A percentile compares a stretch with the other conserved stretches of the same genome.
Evolutionary conservation across 2,113 vertebrate genomes (phyloP).

Genomic region (Megaceryle torquata): DNA sequence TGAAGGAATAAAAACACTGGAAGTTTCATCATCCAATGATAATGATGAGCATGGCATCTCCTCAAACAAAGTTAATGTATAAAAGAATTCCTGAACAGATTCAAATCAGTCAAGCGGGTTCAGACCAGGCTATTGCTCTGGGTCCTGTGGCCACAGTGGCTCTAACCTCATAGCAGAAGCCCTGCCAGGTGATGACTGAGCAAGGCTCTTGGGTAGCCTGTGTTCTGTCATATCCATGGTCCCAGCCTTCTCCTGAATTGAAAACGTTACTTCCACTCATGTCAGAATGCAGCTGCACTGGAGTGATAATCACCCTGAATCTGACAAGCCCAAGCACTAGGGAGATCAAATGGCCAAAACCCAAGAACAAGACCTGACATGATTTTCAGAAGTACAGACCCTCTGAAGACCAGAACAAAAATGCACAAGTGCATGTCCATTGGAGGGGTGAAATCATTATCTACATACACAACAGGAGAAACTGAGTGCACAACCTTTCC

Average conservation of each 20-base stretch:
- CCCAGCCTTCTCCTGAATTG: neutral
- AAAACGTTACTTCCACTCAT: neutral
- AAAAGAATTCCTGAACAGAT: neutral
- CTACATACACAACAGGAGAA: rapidly evolving
- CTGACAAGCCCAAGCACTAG: neutral
- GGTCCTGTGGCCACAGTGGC: neutral
- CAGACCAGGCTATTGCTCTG: neutral
- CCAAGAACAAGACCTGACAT: neutral
- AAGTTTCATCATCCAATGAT: neutral
- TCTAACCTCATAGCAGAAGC: neutral
- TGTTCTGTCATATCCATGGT: neutral
- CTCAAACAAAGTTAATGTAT: neutral
- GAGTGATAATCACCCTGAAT: neutral
- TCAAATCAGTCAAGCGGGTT: neutral
- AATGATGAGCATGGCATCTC: rapidly evolving
- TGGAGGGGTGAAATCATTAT: neutral
- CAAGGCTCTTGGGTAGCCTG: rapidly evolving
- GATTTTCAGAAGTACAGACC: neutral
- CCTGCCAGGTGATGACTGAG: neutral
- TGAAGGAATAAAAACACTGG: neutral
- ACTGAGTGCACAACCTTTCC: neutral
- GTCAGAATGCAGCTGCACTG: neutral
- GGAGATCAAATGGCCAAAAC: neutral
- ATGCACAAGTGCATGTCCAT: neutral
- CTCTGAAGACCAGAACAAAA: neutral